A percentile compares a stretch with the other conserved stretches of the same genome.
phyloP scores from a whole-genome alignment of 1,140 invertebrate species.

The Drosophila virilis region DNA sequence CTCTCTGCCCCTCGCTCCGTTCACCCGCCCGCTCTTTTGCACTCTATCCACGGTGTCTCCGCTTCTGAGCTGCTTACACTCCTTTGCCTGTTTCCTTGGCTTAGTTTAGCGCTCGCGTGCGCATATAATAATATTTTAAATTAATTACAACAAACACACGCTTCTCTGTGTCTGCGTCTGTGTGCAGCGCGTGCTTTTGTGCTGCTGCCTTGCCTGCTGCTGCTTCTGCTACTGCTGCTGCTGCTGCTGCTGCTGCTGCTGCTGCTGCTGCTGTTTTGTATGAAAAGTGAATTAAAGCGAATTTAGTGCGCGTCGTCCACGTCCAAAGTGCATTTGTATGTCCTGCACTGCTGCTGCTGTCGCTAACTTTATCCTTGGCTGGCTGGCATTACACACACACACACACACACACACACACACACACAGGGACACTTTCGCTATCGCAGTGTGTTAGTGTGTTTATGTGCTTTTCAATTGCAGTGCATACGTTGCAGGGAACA shows the following conservation, averaged over 20 bases:
- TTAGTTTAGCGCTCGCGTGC: conserved; percentile 78
- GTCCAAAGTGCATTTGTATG: conserved; percentile 79
- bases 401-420: conserved; percentile 28
- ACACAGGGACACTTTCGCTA: conserved; percentile 71
- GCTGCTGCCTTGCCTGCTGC: conserved; percentile 22
- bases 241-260: conserved; percentile 47
- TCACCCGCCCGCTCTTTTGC: too few species aligned
- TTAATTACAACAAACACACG: conserved; percentile 82
- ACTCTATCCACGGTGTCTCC: background rate
- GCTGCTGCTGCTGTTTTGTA: conserved; percentile 72
- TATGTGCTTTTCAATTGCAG: conserved; percentile 72
- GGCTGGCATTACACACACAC: conserved; percentile 33
- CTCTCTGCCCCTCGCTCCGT: background rate
- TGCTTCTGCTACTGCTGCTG: conserved; percentile 24
- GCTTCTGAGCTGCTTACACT: conserved; percentile 33
- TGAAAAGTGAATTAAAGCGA: conserved; percentile 83
- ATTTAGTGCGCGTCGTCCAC: conserved; percentile 77
- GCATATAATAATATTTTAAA: conserved; percentile 83
- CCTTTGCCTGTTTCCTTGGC: conserved; percentile 52
- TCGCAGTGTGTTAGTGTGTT: conserved; percentile 79
- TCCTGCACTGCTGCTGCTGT: conserved; percentile 52
- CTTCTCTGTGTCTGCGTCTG: conserved; percentile 43
- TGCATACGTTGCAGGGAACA: conserved; percentile 36
- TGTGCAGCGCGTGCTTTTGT: conserved; percentile 74
- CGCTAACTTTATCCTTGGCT: conserved; percentile 80